Percentiles rank a stretch among this genome's conserved stretches.
These are phyloP conservation scores for Rhegmatorhina hoffmannsi DNA, from an alignment of 2,113 vertebrate genomes.

Conservation along the genomic window DNA sequence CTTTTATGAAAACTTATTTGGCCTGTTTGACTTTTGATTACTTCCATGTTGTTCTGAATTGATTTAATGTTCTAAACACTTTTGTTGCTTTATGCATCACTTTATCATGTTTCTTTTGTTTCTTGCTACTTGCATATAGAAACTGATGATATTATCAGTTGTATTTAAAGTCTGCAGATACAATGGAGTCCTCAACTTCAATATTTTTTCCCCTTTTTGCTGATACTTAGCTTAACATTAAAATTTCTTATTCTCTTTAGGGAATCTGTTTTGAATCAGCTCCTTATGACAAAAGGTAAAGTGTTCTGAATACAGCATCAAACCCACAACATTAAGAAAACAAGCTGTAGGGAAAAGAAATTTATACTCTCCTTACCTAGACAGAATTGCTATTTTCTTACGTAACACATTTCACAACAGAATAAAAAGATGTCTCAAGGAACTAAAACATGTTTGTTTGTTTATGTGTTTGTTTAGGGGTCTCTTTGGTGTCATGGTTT, in stretches of 20 bases:
- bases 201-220: slow-evolving; percentile 52
- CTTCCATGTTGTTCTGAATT: slow-evolving; percentile 70
- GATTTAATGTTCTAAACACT: slow-evolving; percentile 63
- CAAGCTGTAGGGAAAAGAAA: background rate
- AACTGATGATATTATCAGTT: slow-evolving; percentile 59
- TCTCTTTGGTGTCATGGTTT: background rate
- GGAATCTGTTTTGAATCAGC: slow-evolving; percentile 68
- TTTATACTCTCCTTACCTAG: background rate
- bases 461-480: too few relatives aligned
- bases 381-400: background rate
- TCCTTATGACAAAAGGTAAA: slow-evolving; percentile 6
- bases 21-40: slow-evolving; percentile 70
- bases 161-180: slow-evolving; percentile 55
- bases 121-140: slow-evolving; percentile 55
- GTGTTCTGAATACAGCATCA: background rate
- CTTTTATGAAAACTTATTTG: slow-evolving; percentile 65
- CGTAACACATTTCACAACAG: background rate
- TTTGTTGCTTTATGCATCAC: slow-evolving; percentile 32
- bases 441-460: background rate
- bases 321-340: background rate
- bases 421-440: background rate
- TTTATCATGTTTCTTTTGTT: slow-evolving; percentile 72
- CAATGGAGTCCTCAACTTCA: slow-evolving; percentile 38
- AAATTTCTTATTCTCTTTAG: slow-evolving; percentile 38
- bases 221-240: slow-evolving; percentile 42